Evolutionary conservation across 2,888 invertebrate genomes (phyloP), one percentile per base, ranked within the genome.

Genomic region (Agriopis leucophaearia): DNA sequence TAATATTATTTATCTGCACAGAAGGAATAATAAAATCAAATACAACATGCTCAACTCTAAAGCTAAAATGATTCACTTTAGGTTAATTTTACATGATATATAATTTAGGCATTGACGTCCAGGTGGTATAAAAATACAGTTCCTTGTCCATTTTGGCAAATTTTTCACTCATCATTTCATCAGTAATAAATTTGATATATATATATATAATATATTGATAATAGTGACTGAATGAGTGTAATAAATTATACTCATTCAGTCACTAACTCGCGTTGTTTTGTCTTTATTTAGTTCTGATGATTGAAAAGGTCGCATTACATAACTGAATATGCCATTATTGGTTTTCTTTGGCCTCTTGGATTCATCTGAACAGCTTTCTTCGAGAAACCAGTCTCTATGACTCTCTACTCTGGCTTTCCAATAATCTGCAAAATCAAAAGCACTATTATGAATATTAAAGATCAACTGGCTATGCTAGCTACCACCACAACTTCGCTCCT

Each of bases 391-490:
- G 8, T 65, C 59, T 60, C 67, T 64, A 35, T 66, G 36, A 12
- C 65, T 71, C 48, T 71, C 71, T 36, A 71, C 42, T 60, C 63
- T 71, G 10, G 45, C 13, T 54, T 68, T 71, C 71, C 68, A 71
- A 44, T 68, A 63, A 52, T 64, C 71, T 71, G 63, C 16, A 62
- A 69, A 16, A 36, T 15, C 1, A 42, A 42, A 44, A 42, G 1
- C 38, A n/a, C n/a, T 38, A 38, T 16, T 38, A 54, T 12, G 1
- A 35, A 27, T 51, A 27, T 27, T 27, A 50, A 18, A 18, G 6
- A 18, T 48, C n/a, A n/a, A n/a, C 0, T 18, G 9, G 18, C 16
- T 44, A 44, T 13, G 7, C n/a, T 7, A 2, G 44, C 6, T 12
- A 44, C 13, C n/a, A n/a, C 9, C 9, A 10, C 8, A 38, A 38